Evolutionary conservation across 2,113 vertebrate species (phyloP), one percentile per base, ranked within the genome.

Genomic region (Grantiella picta): DNA sequence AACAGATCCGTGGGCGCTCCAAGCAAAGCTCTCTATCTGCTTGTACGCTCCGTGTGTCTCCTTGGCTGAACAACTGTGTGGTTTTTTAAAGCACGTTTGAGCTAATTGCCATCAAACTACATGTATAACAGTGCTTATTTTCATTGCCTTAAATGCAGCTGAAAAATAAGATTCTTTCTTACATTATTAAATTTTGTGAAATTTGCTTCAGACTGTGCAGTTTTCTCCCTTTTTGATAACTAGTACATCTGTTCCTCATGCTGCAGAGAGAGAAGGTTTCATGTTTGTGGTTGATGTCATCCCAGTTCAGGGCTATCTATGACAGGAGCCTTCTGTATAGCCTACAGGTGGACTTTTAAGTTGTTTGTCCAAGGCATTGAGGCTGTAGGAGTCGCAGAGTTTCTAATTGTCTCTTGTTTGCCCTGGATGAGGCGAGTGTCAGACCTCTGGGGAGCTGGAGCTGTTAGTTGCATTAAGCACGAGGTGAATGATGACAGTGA

Each of bases 1-100:
- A 54, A 0, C 14, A 18, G 31, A 31, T 59, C 28, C 0, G 0
- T 71, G 47, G 61, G 9, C 17, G 45, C 25, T 59, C 19, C 57
- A 50, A 54, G 40, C 22, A 33, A 15, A 82, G 27, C 44, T 71
- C 11, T 81, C 42, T 29, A 1, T 50, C 3, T 56, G 29, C 14
- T 63, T 23, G 11, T 29, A 38, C 16, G 24, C 53, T 38, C 8
- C 21, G 15, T 84, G 17, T 35, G 23, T 52, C 31, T 68, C 36
- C 7, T 4, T 75, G 42, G 23, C n/a, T 35, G 21, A 78, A 53
- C 6, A 57, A 24, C 38, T 64, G 1, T 24, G 23, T 11, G 3
- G 5, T 11, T 94, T 81, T 69, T 66, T 31, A 49, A 70, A 75
- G 52, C 2, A 2, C 18, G 4, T 45, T 86, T 76, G 44, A 72